Conservation (phyloP, 2,113 vertebrate genomes). For the Gnathonemus longibarbis region DNA sequence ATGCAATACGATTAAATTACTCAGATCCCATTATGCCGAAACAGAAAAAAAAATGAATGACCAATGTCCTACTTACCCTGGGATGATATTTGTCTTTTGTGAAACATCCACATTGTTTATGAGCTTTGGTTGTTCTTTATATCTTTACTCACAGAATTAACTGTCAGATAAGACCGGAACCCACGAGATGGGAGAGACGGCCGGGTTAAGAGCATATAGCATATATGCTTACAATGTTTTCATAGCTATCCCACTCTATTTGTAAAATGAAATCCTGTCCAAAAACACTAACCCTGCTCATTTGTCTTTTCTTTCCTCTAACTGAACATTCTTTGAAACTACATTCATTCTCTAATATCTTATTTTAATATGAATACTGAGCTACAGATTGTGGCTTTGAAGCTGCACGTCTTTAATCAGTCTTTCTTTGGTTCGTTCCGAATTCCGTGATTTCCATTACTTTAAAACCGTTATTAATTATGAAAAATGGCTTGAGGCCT, state of each 20-base stretch:
- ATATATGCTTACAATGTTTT: neutral
- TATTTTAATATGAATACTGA: neutral
- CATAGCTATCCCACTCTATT: neutral
- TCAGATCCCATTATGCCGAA: neutral
- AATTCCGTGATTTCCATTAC: neutral
- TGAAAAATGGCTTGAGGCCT: neutral
- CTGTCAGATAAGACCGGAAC: neutral
- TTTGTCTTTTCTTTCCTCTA: neutral
- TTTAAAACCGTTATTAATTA: neutral
- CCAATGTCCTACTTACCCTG: neutral
- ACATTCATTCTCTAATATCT: neutral
- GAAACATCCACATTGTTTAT: neutral
- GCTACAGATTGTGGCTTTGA: neutral
- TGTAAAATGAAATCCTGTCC: neutral
- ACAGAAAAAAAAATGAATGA: neutral
- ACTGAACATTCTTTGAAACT: neutral
- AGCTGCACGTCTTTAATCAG: neutral
- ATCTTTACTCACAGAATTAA: neutral
- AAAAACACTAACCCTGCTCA: neutral
- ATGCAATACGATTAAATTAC: neutral
- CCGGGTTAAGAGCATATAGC: neutral
- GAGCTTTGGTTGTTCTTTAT: neutral
- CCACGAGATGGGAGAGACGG: neutral
- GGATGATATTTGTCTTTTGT: neutral
- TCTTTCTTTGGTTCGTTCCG: neutral